These are phyloP conservation scores for Furnarius figulus DNA, from an alignment of 2,113 vertebrate species.

Conservation along the genomic window DNA sequence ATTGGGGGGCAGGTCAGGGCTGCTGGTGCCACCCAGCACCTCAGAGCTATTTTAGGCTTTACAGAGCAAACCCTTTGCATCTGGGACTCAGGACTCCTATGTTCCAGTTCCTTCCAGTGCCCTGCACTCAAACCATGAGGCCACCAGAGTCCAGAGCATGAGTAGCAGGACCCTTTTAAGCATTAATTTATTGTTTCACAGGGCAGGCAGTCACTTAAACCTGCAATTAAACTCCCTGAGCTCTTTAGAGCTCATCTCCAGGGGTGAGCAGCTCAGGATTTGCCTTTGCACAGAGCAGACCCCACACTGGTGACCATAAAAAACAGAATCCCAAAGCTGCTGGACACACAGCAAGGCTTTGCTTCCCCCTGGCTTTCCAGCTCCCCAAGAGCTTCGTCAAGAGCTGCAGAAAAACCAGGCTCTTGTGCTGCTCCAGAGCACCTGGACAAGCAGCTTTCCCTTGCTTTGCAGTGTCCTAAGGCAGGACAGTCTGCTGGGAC, in stretches of 20 bases:
- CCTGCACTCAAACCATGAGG: accelerated
- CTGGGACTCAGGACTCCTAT: background rate
- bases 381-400: background rate
- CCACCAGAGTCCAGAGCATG: background rate
- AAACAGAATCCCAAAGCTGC: background rate
- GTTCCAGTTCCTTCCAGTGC: background rate
- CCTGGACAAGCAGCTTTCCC: background rate
- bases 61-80: background rate
- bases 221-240: background rate
- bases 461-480: background rate
- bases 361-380: background rate
- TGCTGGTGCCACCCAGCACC: background rate
- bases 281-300: background rate
- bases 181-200: background rate
- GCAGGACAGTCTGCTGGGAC: background rate
- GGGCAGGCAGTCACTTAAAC: background rate
- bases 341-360: background rate
- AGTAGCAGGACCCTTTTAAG: background rate
- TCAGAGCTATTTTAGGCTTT: background rate
- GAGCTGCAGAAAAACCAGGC: background rate
- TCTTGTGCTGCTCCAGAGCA: background rate
- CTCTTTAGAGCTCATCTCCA: background rate
- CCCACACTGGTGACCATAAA: background rate
- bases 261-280: background rate
- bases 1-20: background rate